These are phyloP conservation scores for Dicranocentrus wangi DNA, from an alignment of 2,888 invertebrate genomes.

Conservation along the genomic window DNA sequence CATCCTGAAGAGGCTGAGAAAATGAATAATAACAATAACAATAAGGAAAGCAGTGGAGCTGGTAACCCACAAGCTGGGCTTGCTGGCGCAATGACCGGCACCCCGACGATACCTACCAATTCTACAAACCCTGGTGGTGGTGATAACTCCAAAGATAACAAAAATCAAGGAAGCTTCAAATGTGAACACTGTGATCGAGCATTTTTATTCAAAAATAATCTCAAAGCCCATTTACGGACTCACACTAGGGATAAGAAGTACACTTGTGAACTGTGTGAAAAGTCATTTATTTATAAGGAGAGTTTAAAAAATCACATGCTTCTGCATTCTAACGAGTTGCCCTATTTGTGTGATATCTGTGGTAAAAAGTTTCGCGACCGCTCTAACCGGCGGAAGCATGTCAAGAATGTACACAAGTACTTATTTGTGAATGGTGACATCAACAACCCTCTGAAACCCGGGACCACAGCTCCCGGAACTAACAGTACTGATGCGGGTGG, in stretches of 20 bases:
- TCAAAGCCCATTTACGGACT: constrained; percentile 72
- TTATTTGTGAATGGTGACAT: constrained; percentile 70
- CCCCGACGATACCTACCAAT: constrained; percentile 35
- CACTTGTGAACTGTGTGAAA: constrained; percentile 72
- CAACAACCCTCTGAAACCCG: constrained; percentile 58
- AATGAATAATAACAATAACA: constrained; percentile 68
- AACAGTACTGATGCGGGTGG: constrained; percentile 13
- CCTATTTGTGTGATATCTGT: constrained; percentile 72
- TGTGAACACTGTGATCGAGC: constrained; percentile 72
- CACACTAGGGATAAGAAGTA: constrained; percentile 73
- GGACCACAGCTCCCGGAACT: constrained; percentile 28
- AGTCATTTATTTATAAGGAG: constrained; percentile 73
- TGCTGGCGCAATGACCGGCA: constrained; percentile 14
- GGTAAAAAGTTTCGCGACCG: constrained; percentile 72
- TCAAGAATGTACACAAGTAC: constrained; percentile 73
- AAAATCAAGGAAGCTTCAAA: constrained; percentile 71
- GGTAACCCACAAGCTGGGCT: constrained; percentile 38
- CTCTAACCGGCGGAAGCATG: constrained; percentile 72
- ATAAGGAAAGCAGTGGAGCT: constrained; percentile 49
- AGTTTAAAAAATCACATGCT: constrained; percentile 73
- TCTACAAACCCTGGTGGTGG: constrained; percentile 19
- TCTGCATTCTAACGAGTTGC: constrained; percentile 71
- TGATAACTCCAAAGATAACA: constrained; percentile 65
- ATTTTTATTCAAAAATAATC: constrained; percentile 71
- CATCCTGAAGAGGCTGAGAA: constrained; percentile 69